Evolutionary conservation across 2,113 vertebrate species (phyloP).

Genomic region (Fukomys damarensis): DNA sequence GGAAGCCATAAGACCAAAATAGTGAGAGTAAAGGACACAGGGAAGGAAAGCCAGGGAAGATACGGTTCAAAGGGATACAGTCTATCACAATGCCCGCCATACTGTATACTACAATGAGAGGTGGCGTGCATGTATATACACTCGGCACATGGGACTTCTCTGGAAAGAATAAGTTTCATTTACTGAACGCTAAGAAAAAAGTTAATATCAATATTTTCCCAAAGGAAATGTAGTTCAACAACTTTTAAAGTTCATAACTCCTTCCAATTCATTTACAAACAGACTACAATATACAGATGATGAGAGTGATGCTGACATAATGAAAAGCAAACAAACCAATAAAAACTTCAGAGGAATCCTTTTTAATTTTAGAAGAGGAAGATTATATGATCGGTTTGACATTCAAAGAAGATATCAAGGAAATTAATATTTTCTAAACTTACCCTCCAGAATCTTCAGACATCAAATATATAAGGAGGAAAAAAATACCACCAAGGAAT

Average conservation of each 20-base stretch:
- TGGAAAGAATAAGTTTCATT: neutral
- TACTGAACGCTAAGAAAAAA: conserved; percentile 37
- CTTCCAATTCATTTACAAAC: conserved; percentile 41
- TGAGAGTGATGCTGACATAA: neutral
- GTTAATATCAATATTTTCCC: neutral
- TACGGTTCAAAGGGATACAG: too few species aligned
- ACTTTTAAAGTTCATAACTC: neutral
- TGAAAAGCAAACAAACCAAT: conserved; percentile 1
- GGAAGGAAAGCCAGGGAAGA: neutral
- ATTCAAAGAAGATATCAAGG: conserved; percentile 39
- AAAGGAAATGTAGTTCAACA: conserved; percentile 27
- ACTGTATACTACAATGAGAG: neutral
- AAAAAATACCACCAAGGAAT: conserved; percentile 38
- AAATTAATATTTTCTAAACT: conserved; percentile 64
- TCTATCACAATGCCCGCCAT: neutral
- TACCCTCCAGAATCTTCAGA: conserved; percentile 41
- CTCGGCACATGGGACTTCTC: neutral
- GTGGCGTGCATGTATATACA: neutral
- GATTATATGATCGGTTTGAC: neutral
- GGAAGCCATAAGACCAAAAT: neutral
- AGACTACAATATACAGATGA: neutral
- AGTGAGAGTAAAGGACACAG: neutral
- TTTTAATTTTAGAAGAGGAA: conserved; percentile 27
- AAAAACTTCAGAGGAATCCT: neutral
- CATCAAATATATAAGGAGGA: conserved; percentile 34